Percentiles rank a stretch among this genome's conserved stretches.
Evolutionary conservation across 2,888 invertebrate species (phyloP).

Genomic region (Monopis laevigella): DNA sequence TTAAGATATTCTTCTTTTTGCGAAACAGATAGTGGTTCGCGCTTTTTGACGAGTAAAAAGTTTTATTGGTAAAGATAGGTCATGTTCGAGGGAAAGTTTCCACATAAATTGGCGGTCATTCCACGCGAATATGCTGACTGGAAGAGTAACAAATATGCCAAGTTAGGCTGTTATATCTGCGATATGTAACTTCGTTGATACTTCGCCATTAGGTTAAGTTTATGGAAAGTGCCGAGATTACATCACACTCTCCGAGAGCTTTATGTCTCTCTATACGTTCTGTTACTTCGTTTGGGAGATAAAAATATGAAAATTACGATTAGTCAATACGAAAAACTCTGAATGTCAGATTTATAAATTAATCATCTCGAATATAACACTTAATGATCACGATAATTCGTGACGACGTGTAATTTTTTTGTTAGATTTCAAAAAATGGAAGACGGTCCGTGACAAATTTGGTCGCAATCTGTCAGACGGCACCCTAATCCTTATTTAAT

Average conservation of each 20-base stretch:
- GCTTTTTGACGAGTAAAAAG: conserved; percentile 61
- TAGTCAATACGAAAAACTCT: background rate
- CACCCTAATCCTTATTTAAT: conserved; percentile 61
- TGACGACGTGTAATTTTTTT: conserved; percentile 8
- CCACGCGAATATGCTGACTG: conserved; percentile 67
- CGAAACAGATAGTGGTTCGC: conserved; percentile 41
- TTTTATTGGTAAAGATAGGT: conserved; percentile 61
- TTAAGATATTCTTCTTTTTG: conserved; percentile 43
- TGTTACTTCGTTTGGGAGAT: no score
- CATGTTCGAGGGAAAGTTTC: conserved; percentile 60
- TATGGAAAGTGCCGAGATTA: conserved; percentile 64
- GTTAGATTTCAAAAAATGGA: conserved; percentile 16
- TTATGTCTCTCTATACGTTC: conserved; percentile 53
- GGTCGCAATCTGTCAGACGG: conserved; percentile 54
- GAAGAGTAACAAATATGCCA: conserved; percentile 66
- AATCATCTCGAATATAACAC: conserved; percentile 4
- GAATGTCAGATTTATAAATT: background rate
- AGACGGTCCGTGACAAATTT: conserved; percentile 42
- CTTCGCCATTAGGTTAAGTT: conserved; percentile 57
- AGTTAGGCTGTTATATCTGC: conserved; percentile 65
- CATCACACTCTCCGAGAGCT: conserved; percentile 64
- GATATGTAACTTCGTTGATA: conserved; percentile 67
- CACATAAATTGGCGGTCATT: conserved; percentile 68
- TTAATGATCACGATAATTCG: conserved; percentile 7
- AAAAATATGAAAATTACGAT: no score